A percentile compares a stretch with the other conserved stretches of the same genome.
phyloP scores from a whole-genome alignment of 2,113 vertebrate species.

The Ginglymostoma cirratum region DNA sequence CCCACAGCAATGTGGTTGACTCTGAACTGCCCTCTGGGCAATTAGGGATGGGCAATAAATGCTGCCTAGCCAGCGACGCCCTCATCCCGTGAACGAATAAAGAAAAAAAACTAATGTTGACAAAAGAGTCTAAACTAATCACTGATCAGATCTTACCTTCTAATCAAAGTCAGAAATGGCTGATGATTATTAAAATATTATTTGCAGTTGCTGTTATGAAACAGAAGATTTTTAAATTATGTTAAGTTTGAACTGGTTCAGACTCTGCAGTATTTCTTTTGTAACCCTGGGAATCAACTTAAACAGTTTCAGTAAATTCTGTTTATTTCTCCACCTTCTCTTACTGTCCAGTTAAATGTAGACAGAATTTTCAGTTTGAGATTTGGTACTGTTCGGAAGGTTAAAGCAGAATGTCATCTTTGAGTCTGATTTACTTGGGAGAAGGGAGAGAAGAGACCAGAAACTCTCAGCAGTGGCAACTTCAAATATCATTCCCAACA shows the following conservation, averaged over 20 bases:
- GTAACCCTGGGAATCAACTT: conserved; percentile 13
- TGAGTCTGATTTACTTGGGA: no score
- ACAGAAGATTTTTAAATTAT: neutral
- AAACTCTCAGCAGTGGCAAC: neutral
- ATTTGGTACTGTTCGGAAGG: neutral
- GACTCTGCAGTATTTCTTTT: conserved; percentile 1
- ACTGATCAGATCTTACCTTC: neutral
- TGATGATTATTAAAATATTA: conserved; percentile 20
- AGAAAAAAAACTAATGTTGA: neutral
- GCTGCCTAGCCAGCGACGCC: no score
- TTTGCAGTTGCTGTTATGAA: neutral
- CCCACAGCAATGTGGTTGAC: no score
- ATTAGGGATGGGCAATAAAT: no score
- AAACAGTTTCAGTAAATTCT: neutral
- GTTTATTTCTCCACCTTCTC: neutral
- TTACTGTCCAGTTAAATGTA: neutral
- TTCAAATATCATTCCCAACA: neutral
- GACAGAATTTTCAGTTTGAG: conserved; percentile 10
- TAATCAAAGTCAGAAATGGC: neutral
- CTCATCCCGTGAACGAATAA: no score
- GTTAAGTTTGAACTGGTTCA: neutral
- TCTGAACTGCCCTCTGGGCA: no score
- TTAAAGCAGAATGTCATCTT: neutral
- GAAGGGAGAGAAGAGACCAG: neutral
- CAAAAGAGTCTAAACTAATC: neutral